Conservation (phyloP, 2,797 vertebrate species). For the Hylomyscus alleni region DNA sequence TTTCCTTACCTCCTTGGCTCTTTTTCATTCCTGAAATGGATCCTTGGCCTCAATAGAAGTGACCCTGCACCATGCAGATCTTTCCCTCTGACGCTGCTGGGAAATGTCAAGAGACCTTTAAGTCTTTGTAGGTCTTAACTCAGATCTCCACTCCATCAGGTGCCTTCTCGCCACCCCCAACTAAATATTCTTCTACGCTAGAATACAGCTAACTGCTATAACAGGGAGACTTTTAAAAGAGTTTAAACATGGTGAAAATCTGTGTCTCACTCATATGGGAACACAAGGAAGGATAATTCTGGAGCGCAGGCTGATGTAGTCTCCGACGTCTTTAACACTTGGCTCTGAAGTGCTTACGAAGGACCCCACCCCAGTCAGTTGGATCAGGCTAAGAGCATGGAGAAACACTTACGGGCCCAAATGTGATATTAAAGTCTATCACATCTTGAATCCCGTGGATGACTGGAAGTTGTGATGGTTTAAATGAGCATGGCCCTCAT, state of each 20-base stretch:
- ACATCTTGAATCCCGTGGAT: not conserved
- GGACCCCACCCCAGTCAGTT: not conserved
- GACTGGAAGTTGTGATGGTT: not conserved
- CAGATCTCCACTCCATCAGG: not conserved
- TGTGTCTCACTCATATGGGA: not conserved
- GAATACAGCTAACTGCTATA: not conserved
- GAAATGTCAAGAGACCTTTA: not conserved
- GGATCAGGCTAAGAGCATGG: not conserved
- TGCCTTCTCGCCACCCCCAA: not conserved
- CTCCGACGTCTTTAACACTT: not conserved
- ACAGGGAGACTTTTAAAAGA: constrained; percentile 13
- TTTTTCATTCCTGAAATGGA: not conserved
- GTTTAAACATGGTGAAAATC: not conserved
- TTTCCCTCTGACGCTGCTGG: not conserved
- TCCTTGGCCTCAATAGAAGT: not conserved
- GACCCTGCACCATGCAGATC: not conserved
- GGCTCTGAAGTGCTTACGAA: not conserved
- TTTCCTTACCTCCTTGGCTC: not conserved
- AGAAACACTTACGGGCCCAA: not conserved
- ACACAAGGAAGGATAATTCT: not conserved
- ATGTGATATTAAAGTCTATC: not conserved
- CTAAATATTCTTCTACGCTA: not conserved
- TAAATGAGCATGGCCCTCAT: not conserved
- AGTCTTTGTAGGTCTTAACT: not conserved
- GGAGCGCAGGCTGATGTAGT: not conserved